A percentile compares a stretch with the other conserved stretches of the same genome.
Evolutionary conservation across 2,113 vertebrate genomes (phyloP).

Genomic region (Dromiciops gliroides): DNA sequence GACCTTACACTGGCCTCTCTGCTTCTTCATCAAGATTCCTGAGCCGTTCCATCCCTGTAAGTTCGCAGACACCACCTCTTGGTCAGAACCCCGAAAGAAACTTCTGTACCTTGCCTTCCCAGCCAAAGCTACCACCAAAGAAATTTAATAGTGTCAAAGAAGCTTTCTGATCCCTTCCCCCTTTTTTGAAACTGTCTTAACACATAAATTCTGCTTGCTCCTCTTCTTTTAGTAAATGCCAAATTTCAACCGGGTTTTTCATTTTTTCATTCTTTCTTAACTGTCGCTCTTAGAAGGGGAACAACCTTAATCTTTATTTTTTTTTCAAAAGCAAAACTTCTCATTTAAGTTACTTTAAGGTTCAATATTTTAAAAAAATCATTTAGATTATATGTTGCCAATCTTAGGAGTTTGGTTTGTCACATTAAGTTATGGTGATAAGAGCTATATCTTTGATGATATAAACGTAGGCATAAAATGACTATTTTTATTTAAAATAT

Average conservation of each 20-base stretch:
- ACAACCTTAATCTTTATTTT: neutral
- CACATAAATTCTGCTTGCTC: slow-evolving; percentile 48
- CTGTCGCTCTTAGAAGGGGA: slow-evolving; percentile 18
- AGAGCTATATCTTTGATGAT: neutral
- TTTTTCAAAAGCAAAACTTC: neutral
- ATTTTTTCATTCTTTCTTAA: neutral
- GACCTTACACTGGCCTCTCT: slow-evolving; percentile 85
- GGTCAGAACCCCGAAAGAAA: slow-evolving; percentile 65
- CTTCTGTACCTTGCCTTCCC: slow-evolving; percentile 67
- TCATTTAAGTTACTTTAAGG: slow-evolving; percentile 6
- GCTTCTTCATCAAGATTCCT: slow-evolving; percentile 88
- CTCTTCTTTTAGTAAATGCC: slow-evolving; percentile 70
- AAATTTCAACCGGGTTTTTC: slow-evolving; percentile 60
- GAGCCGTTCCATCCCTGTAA: slow-evolving; percentile 96
- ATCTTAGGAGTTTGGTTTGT: neutral
- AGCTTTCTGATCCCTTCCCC: slow-evolving; percentile 60
- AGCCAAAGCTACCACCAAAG: slow-evolving; percentile 66
- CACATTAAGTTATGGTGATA: neutral
- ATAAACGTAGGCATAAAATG: neutral
- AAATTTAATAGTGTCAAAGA: slow-evolving; percentile 56
- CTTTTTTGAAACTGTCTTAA: slow-evolving; percentile 52
- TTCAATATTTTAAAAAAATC: neutral
- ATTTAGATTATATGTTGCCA: neutral
- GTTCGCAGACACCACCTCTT: slow-evolving; percentile 81
- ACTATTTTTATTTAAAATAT: neutral